Percentiles rank a stretch among this genome's conserved stretches.
phyloP scores from a whole-genome alignment of 2,113 vertebrate genomes.

The Galemys pyrenaicus region DNA sequence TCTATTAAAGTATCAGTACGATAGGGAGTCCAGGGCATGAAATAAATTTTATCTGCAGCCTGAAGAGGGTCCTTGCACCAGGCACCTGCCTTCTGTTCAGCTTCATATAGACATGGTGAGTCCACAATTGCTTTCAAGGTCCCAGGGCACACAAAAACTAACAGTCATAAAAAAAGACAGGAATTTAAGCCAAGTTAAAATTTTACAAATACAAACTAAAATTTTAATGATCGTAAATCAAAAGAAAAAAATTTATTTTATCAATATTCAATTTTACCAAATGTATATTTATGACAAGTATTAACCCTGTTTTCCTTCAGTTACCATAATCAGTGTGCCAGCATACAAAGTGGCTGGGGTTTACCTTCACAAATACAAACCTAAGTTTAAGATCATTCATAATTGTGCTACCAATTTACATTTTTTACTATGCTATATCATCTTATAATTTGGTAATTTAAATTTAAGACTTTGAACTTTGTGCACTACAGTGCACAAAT shows the following conservation, averaged over 20 bases:
- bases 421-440: slow-evolving; percentile 60
- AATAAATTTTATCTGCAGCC: slow-evolving; percentile 99
- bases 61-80: slow-evolving; percentile 99
- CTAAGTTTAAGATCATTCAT: slow-evolving; percentile 77
- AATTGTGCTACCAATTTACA: slow-evolving; percentile 18
- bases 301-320: slow-evolving; percentile 78
- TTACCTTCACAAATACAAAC: slow-evolving; percentile 79
- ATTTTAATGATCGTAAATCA: slow-evolving; percentile 77
- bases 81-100: slow-evolving; percentile 98
- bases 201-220: slow-evolving; percentile 77
- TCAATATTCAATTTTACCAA: slow-evolving; percentile 80
- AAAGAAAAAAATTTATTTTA: slow-evolving; percentile 82
- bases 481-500: slow-evolving; percentile 72
- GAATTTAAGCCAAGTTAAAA: slow-evolving; percentile 84
- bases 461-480: slow-evolving; percentile 77
- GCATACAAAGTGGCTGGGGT: slow-evolving; percentile 73
- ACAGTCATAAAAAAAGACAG: slow-evolving; percentile 93
- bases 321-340: slow-evolving; percentile 77
- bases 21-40: slow-evolving; percentile 99
- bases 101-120: slow-evolving; percentile 97
- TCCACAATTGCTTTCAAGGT: slow-evolving; percentile 99
- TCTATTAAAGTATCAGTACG: slow-evolving; percentile 98
- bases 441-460: slow-evolving; percentile 77
- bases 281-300: slow-evolving; percentile 76
- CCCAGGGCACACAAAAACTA: slow-evolving; percentile 99